Percentiles rank a stretch among this genome's conserved stretches.
phyloP scores from a whole-genome alignment of 2,888 invertebrate species.

The Trachelus troglodyta region DNA sequence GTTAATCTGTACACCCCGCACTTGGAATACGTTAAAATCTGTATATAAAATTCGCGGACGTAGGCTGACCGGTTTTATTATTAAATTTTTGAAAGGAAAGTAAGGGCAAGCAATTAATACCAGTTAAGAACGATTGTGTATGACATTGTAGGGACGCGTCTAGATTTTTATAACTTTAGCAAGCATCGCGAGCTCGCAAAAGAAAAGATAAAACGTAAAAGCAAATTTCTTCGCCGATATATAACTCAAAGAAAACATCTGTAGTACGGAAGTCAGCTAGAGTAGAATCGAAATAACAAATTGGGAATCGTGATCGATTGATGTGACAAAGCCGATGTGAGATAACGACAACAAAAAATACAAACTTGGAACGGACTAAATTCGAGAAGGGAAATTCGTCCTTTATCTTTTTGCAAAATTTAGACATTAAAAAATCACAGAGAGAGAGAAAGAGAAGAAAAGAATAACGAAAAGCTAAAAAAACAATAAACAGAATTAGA shows the following conservation, averaged over 20 bases:
- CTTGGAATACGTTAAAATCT: not conserved
- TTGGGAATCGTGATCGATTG: not conserved
- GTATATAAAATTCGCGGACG: not conserved
- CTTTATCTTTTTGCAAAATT: not conserved
- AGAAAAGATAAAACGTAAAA: not conserved
- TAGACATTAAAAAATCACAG: not conserved
- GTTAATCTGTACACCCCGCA: not conserved
- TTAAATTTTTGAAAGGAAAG: not conserved
- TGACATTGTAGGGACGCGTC: not conserved
- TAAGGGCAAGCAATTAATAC: not conserved
- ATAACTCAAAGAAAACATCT: not conserved
- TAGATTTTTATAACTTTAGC: not conserved
- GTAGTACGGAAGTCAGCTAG: not conserved
- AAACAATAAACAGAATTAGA: not conserved
- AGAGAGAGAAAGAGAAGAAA: not conserved
- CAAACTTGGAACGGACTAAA: not conserved
- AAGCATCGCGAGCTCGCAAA: not conserved
- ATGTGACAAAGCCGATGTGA: not conserved
- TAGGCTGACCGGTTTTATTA: not conserved
- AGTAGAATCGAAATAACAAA: not conserved
- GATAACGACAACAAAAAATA: not conserved
- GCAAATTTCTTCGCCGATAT: not conserved
- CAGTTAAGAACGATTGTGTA: not conserved
- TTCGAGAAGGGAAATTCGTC: not conserved
- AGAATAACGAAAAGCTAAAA: not conserved